Evolutionary conservation across 2,888 invertebrate species (phyloP).

Genomic region (Plebejus anna): DNA sequence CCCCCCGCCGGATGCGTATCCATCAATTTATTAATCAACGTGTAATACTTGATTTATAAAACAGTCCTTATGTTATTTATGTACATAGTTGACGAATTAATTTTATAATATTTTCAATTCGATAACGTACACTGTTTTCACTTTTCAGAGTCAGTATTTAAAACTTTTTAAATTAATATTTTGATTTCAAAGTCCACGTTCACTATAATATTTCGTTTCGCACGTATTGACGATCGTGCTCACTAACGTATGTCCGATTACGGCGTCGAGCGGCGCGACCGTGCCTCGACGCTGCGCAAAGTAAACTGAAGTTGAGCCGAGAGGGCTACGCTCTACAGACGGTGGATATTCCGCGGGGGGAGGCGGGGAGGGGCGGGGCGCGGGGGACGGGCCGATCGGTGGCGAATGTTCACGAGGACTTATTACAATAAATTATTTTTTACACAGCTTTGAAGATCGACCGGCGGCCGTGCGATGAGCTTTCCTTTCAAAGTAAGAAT

Average conservation of each 20-base stretch:
- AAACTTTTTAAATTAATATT: neutral
- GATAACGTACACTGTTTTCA: conserved; percentile 32
- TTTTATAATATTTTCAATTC: conserved; percentile 41
- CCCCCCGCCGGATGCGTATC: conserved; percentile 74
- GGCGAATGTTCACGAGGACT: conserved; percentile 77
- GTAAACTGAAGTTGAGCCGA: conserved; percentile 60
- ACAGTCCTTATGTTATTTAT: conserved; percentile 32
- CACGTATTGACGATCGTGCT: conserved; percentile 68
- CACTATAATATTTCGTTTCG: conserved; percentile 35
- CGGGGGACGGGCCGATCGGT: conserved; percentile 69
- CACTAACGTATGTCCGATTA: conserved; percentile 63
- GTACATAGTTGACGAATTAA: conserved; percentile 32
- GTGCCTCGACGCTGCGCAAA: conserved; percentile 70
- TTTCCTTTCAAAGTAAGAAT: conserved; percentile 33
- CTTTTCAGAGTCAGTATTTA: neutral
- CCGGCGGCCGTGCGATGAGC: conserved; percentile 62
- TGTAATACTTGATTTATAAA: conserved; percentile 55
- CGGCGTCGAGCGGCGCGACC: conserved; percentile 73
- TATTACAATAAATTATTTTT: conserved; percentile 78
- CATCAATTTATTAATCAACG: conserved; percentile 73
- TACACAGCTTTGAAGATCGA: conserved; percentile 70
- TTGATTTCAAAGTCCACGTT: conserved; percentile 31
- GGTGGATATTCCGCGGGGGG: conserved; percentile 66
- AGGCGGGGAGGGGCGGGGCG: conserved; percentile 60
- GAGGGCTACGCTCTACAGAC: conserved; percentile 51